Evolutionary conservation across 2,113 vertebrate genomes (phyloP).

Genomic region (Callaeas wilsoni): DNA sequence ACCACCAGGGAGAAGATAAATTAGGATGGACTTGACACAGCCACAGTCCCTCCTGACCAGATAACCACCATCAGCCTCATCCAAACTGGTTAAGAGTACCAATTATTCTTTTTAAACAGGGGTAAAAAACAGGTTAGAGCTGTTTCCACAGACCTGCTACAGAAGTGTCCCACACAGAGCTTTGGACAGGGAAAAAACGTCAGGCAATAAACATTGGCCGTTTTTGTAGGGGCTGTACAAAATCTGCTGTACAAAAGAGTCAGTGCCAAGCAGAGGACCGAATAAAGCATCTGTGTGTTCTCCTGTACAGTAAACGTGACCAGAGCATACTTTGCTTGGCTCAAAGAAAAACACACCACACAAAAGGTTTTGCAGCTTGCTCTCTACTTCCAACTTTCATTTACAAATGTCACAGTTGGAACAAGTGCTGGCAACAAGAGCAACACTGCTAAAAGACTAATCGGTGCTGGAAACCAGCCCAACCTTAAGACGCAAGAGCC

Average conservation of each 20-base stretch:
- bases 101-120: neutral
- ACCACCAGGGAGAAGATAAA: neutral
- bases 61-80: neutral
- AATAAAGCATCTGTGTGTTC: neutral
- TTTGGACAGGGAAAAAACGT: neutral
- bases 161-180: neutral
- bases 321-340: neutral
- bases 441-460: neutral
- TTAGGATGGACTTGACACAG: neutral
- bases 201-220: neutral
- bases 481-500: neutral
- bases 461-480: neutral
- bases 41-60: neutral
- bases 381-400: neutral
- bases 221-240: neutral
- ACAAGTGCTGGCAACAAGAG: neutral
- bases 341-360: neutral
- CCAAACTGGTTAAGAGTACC: neutral
- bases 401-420: neutral
- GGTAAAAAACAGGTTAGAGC: neutral
- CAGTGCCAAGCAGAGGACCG: fast-evolving
- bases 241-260: neutral
- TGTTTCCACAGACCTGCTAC: neutral
- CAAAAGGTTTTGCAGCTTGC: neutral
- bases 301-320: neutral